A percentile compares a stretch with the other conserved stretches of the same genome.
These are phyloP conservation scores for Rostratula benghalensis DNA, from an alignment of 2,113 vertebrate genomes.

Conservation along the genomic window DNA sequence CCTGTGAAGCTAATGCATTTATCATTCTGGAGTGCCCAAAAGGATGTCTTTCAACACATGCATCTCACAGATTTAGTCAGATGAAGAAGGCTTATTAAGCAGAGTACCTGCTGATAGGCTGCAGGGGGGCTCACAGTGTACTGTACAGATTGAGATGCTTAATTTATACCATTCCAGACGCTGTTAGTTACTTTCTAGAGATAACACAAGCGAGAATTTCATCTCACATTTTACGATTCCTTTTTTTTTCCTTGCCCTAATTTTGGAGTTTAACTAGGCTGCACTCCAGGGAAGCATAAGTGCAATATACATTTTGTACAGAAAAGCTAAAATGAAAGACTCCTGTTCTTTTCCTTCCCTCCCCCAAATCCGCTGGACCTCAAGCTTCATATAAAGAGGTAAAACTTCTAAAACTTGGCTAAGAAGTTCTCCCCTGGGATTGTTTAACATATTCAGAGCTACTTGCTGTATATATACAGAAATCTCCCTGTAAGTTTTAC, in stretches of 20 bases:
- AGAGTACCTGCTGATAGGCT: not conserved
- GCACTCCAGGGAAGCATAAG: not conserved
- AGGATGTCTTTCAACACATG: not conserved
- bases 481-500: conserved; percentile 33
- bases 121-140: not conserved
- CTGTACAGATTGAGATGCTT: not conserved
- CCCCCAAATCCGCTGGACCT: not conserved
- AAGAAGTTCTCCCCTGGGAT: not conserved
- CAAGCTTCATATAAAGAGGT: not conserved
- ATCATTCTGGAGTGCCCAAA: not conserved
- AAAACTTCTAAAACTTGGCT: conserved; percentile 34
- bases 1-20: not conserved
- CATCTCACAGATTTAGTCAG: not conserved
- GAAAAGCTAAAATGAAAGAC: conserved; percentile 26
- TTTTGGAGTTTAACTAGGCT: conserved; percentile 32
- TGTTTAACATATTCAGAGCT: conserved; percentile 14
- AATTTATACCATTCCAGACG: not conserved
- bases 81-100: not conserved
- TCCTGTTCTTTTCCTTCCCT: not conserved
- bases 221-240: not conserved
- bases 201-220: not conserved
- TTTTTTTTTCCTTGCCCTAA: not conserved
- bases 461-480: conserved; percentile 3
- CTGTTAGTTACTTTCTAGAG: not conserved
- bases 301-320: not conserved